phyloP scores from a whole-genome alignment of 2,797 vertebrate genomes.

The Tolypeutes matacus region DNA sequence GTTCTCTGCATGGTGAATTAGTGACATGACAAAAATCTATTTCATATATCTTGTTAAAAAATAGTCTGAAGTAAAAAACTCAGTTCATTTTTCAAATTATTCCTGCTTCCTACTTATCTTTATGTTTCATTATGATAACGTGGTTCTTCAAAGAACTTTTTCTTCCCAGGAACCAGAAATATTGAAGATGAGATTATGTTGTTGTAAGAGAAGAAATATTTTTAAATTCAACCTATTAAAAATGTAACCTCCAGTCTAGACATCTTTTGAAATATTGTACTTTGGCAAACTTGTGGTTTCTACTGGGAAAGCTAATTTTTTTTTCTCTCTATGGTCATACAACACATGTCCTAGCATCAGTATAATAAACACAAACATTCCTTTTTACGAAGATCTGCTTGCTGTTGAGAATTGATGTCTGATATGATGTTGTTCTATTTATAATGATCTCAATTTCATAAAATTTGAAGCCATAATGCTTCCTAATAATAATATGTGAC shows the following conservation, averaged over 20 bases:
- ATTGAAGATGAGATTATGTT: neutral
- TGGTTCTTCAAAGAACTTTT: slow-evolving; percentile 44
- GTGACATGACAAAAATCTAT: slow-evolving; percentile 28
- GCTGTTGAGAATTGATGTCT: neutral
- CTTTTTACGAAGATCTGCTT: neutral
- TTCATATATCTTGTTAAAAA: slow-evolving; percentile 57
- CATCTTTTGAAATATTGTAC: slow-evolving; percentile 37
- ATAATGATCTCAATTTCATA: neutral
- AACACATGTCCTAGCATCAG: neutral
- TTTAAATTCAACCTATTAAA: slow-evolving; percentile 42
- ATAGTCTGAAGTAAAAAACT: slow-evolving; percentile 43
- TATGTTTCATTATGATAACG: slow-evolving; percentile 21
- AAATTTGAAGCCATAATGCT: neutral
- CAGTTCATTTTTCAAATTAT: slow-evolving; percentile 48
- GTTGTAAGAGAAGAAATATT: slow-evolving; percentile 29
- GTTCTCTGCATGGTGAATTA: slow-evolving; percentile 49
- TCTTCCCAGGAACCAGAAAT: neutral
- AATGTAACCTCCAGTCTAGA: neutral
- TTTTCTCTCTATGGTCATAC: neutral
- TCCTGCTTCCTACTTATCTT: neutral
- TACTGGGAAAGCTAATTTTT: neutral
- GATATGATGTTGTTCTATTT: neutral
- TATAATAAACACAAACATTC: neutral
- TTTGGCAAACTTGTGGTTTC: slow-evolving; percentile 25
- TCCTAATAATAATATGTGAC: neutral